A percentile compares a stretch with the other conserved stretches of the same genome.
These are phyloP conservation scores for Rachycentron canadum DNA, from an alignment of 2,797 vertebrate genomes.

Conservation along the genomic window DNA sequence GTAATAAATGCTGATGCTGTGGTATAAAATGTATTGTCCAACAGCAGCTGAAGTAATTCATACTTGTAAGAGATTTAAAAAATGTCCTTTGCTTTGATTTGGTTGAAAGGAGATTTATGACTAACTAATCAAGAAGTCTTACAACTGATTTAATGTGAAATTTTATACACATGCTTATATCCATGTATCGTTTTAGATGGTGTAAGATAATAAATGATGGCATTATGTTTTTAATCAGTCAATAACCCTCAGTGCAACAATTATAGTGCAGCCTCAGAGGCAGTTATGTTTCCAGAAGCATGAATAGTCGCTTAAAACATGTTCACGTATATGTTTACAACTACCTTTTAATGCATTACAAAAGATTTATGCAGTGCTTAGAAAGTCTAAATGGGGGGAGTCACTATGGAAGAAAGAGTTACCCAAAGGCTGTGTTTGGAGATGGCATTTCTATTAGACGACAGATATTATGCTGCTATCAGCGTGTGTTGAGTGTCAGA, in stretches of 20 bases:
- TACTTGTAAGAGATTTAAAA: background rate
- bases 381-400: background rate
- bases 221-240: background rate
- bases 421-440: background rate
- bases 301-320: slow-evolving; percentile 5
- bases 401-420: background rate
- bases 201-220: background rate
- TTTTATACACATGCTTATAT: background rate
- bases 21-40: slow-evolving; percentile 9
- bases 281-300: background rate
- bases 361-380: background rate
- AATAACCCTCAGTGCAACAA: background rate
- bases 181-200: no score
- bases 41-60: background rate
- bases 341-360: background rate
- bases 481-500: slow-evolving; percentile 18
- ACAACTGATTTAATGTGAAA: background rate
- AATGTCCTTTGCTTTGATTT: background rate
- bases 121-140: slow-evolving; percentile 7
- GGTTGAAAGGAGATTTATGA: background rate
- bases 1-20: slow-evolving; percentile 24
- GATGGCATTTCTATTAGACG: background rate
- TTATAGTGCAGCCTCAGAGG: background rate
- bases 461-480: slow-evolving; percentile 9
- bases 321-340: background rate